These are phyloP conservation scores for Tenthredo notha DNA, from an alignment of 2,888 invertebrate genomes.

Conservation along the genomic window DNA sequence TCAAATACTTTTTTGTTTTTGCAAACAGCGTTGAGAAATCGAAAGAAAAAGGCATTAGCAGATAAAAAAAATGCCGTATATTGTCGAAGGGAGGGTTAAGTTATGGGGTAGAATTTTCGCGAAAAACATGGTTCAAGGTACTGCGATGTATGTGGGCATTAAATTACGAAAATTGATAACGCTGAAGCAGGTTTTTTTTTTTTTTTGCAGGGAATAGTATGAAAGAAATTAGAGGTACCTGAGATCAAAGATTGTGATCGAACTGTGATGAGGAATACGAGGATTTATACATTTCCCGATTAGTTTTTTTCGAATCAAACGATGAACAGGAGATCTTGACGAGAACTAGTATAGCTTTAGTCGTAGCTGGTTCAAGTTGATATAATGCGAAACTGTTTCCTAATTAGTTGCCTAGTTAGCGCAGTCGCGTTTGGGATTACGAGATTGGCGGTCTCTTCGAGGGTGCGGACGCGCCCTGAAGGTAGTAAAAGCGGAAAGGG, in stretches of 20 bases:
- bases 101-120: background rate
- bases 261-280: background rate
- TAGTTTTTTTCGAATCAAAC: background rate
- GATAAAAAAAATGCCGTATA: background rate
- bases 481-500: slow-evolving; percentile 39
- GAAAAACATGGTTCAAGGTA: background rate
- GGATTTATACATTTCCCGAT: background rate
- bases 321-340: background rate
- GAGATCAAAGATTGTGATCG: background rate
- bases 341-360: background rate
- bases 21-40: background rate
- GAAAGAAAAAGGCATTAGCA: background rate
- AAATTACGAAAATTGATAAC: background rate
- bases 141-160: background rate
- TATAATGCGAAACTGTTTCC: slow-evolving; percentile 15
- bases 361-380: slow-evolving; percentile 32
- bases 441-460: slow-evolving; percentile 41
- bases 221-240: background rate
- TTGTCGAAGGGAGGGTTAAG: background rate
- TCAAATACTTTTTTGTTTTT: background rate
- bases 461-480: slow-evolving; percentile 49
- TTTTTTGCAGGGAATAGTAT: too few relatives aligned
- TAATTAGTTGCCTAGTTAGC: slow-evolving; percentile 29
- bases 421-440: slow-evolving; percentile 39
- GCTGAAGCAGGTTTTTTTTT: too few relatives aligned